phyloP scores from a whole-genome alignment of 2,888 invertebrate species.

The Nyleta sp. region DNA sequence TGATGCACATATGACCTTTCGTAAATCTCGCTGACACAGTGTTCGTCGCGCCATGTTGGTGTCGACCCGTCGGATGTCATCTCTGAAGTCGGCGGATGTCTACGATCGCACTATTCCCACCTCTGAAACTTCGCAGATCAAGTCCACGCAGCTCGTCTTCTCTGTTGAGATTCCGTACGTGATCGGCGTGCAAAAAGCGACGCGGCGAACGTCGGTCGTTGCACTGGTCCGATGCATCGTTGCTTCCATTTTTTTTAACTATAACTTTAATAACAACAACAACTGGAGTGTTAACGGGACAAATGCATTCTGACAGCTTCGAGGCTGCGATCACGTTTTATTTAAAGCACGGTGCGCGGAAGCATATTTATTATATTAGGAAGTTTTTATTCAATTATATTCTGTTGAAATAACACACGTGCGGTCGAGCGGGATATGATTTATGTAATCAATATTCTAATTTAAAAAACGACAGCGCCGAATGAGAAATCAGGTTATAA shows the following conservation, averaged over 20 bases:
- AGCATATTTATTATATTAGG: not conserved
- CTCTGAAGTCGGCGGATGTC: conserved; percentile 35
- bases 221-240: conserved; percentile 5
- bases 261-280: conserved; percentile 2
- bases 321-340: too few species aligned
- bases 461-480: too few species aligned
- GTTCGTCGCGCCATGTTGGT: conserved; percentile 33
- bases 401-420: not conserved
- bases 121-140: conserved; percentile 48
- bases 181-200: conserved; percentile 30
- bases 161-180: conserved; percentile 52
- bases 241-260: too few species aligned
- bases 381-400: conserved; percentile 4
- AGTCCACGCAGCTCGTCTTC: conserved; percentile 45
- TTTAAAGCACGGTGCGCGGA: not conserved
- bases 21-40: conserved; percentile 58
- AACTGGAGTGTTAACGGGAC: not conserved
- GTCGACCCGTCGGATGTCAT: conserved; percentile 50
- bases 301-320: too few species aligned
- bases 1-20: conserved; percentile 58
- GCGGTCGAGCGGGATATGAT: too few species aligned
- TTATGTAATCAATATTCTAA: too few species aligned
- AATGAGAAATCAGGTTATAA: too few species aligned
- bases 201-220: conserved; percentile 5
- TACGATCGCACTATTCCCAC: conserved; percentile 47